A percentile compares a stretch with the other conserved stretches of the same genome.
These are phyloP conservation scores for Bembecia ichneumoniformis DNA, from an alignment of 2,888 invertebrate genomes.

Conservation along the genomic window DNA sequence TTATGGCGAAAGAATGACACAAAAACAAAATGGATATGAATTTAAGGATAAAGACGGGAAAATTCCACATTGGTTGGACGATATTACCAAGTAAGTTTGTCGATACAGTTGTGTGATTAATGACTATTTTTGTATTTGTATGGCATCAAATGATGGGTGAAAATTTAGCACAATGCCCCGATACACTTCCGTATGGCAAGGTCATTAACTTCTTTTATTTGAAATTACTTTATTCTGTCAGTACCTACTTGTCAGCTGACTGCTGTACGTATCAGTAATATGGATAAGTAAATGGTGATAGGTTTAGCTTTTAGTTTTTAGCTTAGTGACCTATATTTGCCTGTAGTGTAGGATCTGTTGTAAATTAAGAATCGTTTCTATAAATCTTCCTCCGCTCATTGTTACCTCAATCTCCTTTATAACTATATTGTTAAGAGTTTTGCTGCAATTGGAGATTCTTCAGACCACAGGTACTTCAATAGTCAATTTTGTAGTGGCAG, in stretches of 20 bases:
- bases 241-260: not conserved
- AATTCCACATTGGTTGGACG: constrained; percentile 55
- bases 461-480: no score
- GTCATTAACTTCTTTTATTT: not conserved
- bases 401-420: no score
- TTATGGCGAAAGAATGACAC: constrained; percentile 59
- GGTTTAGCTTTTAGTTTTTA: no score
- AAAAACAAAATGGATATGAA: constrained; percentile 44
- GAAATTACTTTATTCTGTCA: not conserved
- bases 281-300: no score
- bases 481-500: no score
- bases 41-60: constrained; percentile 38
- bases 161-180: constrained; percentile 25
- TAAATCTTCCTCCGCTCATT: no score
- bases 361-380: no score
- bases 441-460: no score
- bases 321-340: no score
- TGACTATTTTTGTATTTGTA: constrained; percentile 13
- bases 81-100: constrained; percentile 54
- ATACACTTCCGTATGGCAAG: constrained; percentile 28
- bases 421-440: no score
- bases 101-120: constrained; percentile 25
- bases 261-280: no score
- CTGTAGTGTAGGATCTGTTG: no score
- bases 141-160: constrained; percentile 17